Base-by-base conservation (phyloP, 2,888 invertebrate genomes). In the Lycophotia porphyrea region DNA sequence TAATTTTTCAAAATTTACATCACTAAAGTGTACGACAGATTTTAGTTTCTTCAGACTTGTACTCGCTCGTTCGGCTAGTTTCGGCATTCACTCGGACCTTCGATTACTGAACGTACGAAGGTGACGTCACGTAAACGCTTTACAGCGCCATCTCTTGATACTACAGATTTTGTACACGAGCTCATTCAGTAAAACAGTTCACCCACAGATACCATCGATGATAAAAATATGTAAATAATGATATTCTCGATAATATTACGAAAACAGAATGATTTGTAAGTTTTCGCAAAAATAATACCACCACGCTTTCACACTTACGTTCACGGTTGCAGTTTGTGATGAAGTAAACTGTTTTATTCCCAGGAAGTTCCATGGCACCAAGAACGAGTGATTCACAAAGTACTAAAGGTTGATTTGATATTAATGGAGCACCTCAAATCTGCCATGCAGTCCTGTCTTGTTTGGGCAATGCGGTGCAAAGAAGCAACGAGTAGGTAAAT, bases 41-140 rank as follows among this genome's bases (percentile, higher is more conserved):
- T 97, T 97, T 95, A 95, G 96, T 96, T 97, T 96, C 97, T 97
- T 97, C 97, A 97, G 97, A 97, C 97, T 92, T 92, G 91, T 90
- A 91, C 92, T 93, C 92, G 91, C 89, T 93, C 93, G 90, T 97
- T 98, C 97, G 98, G 97, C 92, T 93, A 94, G 93, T 93, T 96
- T 97, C 97, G 97, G 96, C 92, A 91, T 96, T 95, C 96, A 95
- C 96, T 97, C 97, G 97, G 94, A 91, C 93, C 91, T 96, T 94
- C 96, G 96, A 95, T 95, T 93, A 93, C 96, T 95, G 91, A 91
- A 90, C 87, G 85, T 90, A 89, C 93, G 93, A 94, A 91, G 88
- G 78, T 93, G 97, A 97, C 93, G 93, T 93, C 93, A 93, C 92
- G 78, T 76, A 81, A 88, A 84, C 76, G 83, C 81, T 80, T 78